Percentiles rank a stretch among this genome's conserved stretches.
phyloP scores from a whole-genome alignment of 1,140 invertebrate species.

The Orius insidiosus region DNA sequence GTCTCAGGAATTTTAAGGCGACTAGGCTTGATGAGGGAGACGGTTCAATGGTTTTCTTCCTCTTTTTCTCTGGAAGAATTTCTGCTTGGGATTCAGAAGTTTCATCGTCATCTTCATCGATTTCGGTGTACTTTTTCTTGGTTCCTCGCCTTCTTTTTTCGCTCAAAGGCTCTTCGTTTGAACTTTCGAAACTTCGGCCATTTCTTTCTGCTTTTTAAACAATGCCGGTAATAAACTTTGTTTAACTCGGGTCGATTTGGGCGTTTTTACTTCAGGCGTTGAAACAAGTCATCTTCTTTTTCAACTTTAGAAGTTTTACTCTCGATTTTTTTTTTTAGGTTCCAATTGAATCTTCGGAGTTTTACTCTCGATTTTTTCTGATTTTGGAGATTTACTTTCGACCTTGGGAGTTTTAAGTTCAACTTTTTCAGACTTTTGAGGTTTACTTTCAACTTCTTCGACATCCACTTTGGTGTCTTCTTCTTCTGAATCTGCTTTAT shows the following conservation, averaged over 20 bases:
- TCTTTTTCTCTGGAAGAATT: neutral
- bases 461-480: constrained; percentile 14
- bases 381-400: too few relatives aligned
- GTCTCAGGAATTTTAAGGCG: neutral
- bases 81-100: neutral
- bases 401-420: constrained; percentile 16
- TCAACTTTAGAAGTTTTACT: constrained; percentile 23
- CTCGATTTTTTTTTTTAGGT: constrained; percentile 28
- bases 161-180: constrained; percentile 20
- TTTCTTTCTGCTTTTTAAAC: constrained; percentile 18
- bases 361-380: neutral
- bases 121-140: constrained; percentile 3
- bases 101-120: constrained; percentile 7
- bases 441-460: constrained; percentile 12
- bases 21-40: neutral
- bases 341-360: constrained; percentile 24
- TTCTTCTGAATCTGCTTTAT: constrained; percentile 17
- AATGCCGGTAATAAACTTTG: constrained; percentile 19
- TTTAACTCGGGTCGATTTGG: constrained; percentile 20
- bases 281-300: constrained; percentile 18
- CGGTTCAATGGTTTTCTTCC: constrained; percentile 1
- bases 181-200: constrained; percentile 10
- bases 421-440: neutral
- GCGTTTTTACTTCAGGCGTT: constrained; percentile 19
- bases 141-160: neutral